Evolutionary conservation across 1,140 invertebrate genomes (phyloP), one percentile per base, ranked within the genome.

Genomic region (Caenorhabditis latens): DNA sequence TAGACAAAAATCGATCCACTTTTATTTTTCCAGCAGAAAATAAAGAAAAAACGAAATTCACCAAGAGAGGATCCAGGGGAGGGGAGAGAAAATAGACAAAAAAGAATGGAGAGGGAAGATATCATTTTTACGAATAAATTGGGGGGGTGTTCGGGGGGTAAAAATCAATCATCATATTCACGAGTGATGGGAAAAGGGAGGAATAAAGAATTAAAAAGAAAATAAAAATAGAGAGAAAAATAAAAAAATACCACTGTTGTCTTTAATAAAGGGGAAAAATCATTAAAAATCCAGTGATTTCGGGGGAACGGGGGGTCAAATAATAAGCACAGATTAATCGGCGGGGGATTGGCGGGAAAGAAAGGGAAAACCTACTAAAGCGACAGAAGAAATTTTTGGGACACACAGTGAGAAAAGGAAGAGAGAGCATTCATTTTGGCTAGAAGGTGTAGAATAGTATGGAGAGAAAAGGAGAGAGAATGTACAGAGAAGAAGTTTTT

Each of bases 21-120:
- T 71, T 71, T 71, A 71, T 71, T 71, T 71, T 71, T 71, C 65
- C 65, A 71, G 42, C 11, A 19, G 21, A 71, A 16, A 63, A 32
- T 8, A 11, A 63, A n/a, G 14, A 63, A 4, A 63, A 63, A 4
- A 11, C 19, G 19, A 32, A 21, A 32, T 63, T 58, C n/a, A 32
- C n/a, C 11, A 9, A 7, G 14, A 40, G 21, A 21, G 24, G 61
- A 32, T 11, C 11, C 9, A 21, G 11, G 61, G 1, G 24, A 7
- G 61, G n/a, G 61, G 13, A 63, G 61, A 32, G 61, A 4, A 63
- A 13, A 63, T 21, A 32, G 57, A n/a, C 16, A 48, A 82, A 82
- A n/a, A 48, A 82, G 48, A 48, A 48, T 3, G 48, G 24, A 21
- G n/a, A n/a, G n/a, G n/a, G n/a, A n/a, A n/a, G 24, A 67, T 40